Conservation (phyloP, 2,888 invertebrate species). For the Caenorhabditis macrosperma region DNA sequence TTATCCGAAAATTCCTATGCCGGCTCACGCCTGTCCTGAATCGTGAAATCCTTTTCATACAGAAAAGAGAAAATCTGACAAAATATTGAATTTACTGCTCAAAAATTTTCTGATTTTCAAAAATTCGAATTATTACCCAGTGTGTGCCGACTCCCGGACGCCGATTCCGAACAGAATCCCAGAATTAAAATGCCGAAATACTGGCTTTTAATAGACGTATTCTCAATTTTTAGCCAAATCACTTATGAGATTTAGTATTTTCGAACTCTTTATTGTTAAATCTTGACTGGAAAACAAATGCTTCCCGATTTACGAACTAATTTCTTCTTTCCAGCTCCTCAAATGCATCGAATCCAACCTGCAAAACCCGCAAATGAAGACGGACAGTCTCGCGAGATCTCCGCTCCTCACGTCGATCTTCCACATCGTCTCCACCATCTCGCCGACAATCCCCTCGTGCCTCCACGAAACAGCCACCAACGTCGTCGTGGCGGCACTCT, state of each 20-base stretch:
- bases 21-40: too few species aligned
- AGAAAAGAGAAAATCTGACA: too few species aligned
- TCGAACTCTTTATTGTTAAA: too few species aligned
- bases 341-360: constrained; percentile 54
- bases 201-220: neutral
- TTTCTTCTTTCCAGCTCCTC: constrained; percentile 20
- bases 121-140: too few species aligned
- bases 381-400: constrained; percentile 85
- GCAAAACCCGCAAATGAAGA: constrained; percentile 68
- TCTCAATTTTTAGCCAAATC: neutral
- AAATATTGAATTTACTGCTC: too few species aligned
- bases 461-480: constrained; percentile 90
- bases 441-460: constrained; percentile 79
- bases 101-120: too few species aligned
- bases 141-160: too few species aligned
- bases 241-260: neutral
- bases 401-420: constrained; percentile 81
- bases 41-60: too few species aligned
- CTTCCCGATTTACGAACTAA: neutral
- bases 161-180: too few species aligned
- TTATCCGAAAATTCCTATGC: neutral
- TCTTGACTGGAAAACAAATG: neutral
- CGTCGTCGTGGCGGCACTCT: constrained; percentile 63
- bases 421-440: constrained; percentile 80
- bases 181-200: neutral